Conservation (phyloP, 2,888 invertebrate species). For the Eumerus sabulonum region DNA sequence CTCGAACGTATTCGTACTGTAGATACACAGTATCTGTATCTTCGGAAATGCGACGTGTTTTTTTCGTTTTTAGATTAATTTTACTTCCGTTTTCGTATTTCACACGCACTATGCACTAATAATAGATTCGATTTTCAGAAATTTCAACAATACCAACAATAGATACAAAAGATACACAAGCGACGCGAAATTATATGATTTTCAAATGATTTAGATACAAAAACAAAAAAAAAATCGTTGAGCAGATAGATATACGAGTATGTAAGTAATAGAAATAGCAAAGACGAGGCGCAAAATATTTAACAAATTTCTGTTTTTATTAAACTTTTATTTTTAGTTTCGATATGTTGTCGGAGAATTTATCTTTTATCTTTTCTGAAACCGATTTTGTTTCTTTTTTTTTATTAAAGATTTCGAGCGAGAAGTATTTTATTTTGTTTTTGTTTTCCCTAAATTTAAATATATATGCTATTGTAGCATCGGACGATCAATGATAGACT, state of each 20-base stretch:
- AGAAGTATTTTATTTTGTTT: constrained; percentile 38
- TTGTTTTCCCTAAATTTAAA: constrained; percentile 53
- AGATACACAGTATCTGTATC: constrained; percentile 25
- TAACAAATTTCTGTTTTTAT: constrained; percentile 43
- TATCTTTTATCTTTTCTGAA: constrained; percentile 43
- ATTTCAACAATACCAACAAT: constrained; percentile 9
- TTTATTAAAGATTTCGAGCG: constrained; percentile 58
- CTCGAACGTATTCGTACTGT: too few species aligned
- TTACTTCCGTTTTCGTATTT: constrained; percentile 61
- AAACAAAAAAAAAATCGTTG: too few species aligned
- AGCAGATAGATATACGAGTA: too few species aligned
- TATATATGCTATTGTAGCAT: constrained; percentile 74
- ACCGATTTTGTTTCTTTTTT: constrained; percentile 63
- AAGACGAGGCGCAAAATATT: constrained; percentile 43
- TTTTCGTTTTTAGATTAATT: constrained; percentile 37
- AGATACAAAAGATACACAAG: constrained; percentile 45
- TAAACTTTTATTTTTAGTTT: constrained; percentile 64
- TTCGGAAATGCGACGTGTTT: constrained; percentile 48
- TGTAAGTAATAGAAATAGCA: constrained; percentile 31
- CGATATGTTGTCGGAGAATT: constrained; percentile 65
- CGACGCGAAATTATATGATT: constrained; percentile 36
- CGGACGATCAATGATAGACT: constrained; percentile 79
- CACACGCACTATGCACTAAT: constrained; percentile 52
- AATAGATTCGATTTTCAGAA: constrained; percentile 30
- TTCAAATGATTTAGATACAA: constrained; percentile 34